A percentile compares a stretch with the other conserved stretches of the same genome.
These are phyloP conservation scores for Lates calcarifer DNA, from an alignment of 2,113 vertebrate species.

Conservation along the genomic window DNA sequence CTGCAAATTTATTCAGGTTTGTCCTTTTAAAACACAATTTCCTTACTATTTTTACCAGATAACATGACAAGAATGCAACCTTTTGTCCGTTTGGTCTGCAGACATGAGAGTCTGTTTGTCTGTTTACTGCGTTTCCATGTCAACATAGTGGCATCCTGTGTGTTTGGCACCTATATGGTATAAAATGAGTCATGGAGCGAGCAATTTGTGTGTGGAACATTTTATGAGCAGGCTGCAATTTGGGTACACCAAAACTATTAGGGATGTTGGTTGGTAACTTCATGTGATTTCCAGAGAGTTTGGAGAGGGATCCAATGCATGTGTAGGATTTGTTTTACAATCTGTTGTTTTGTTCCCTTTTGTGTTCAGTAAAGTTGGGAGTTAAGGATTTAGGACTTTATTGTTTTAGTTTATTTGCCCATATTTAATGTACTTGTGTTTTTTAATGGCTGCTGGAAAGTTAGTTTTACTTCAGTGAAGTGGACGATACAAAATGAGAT, in stretches of 20 bases:
- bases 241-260: conserved; percentile 79
- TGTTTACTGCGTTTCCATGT: conserved; percentile 75
- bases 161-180: conserved; percentile 64
- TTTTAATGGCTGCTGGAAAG: background rate
- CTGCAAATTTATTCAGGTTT: background rate
- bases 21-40: background rate
- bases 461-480: background rate
- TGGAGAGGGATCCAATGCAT: background rate
- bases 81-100: background rate
- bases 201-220: conserved; percentile 77
- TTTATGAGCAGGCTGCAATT: conserved; percentile 76
- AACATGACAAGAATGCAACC: background rate
- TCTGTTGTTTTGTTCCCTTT: background rate
- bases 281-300: conserved; percentile 32
- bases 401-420: background rate
- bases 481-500: background rate
- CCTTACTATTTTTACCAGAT: background rate
- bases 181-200: conserved; percentile 75
- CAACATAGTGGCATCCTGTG: conserved; percentile 61
- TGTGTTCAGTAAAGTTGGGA: background rate
- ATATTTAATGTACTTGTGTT: background rate
- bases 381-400: background rate
- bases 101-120: conserved; percentile 40
- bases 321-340: conserved; percentile 9
- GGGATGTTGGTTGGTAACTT: conserved; percentile 47